These are phyloP conservation scores for Hirtodrosophila cameraria DNA, from an alignment of 2,888 invertebrate species.

Conservation along the genomic window DNA sequence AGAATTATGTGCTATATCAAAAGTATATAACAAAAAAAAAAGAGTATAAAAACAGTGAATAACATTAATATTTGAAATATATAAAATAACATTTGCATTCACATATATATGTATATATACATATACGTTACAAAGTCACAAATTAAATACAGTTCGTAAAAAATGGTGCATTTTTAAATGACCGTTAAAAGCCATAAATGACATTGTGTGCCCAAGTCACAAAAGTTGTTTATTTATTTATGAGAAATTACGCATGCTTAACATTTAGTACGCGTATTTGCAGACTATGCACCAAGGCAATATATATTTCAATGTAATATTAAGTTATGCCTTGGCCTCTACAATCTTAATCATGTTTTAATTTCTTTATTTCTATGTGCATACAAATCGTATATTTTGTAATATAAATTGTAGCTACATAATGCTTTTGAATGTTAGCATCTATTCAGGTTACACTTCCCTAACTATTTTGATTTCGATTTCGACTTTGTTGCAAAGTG, in stretches of 20 bases:
- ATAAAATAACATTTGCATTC: slow-evolving; percentile 4
- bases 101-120: slow-evolving; percentile 1
- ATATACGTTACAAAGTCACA: slow-evolving; percentile 12
- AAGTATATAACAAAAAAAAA: no score
- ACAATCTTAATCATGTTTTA: no score
- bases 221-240: slow-evolving; percentile 29
- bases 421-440: no score
- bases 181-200: slow-evolving; percentile 28
- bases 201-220: slow-evolving; percentile 21
- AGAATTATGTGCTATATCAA: slow-evolving; percentile 7
- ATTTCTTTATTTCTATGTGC: no score
- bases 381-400: no score
- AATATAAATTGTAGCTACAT: no score
- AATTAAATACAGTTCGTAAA: slow-evolving; percentile 9
- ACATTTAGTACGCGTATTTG: no score
- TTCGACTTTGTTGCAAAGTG: no score
- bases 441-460: no score
- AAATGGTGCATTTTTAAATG: slow-evolving; percentile 7
- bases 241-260: background rate
- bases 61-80: background rate
- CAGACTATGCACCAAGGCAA: background rate
- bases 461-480: no score
- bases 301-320: no score
- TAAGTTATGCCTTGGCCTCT: no score
- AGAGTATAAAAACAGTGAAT: slow-evolving; percentile 6